Conservation (phyloP, 2,888 invertebrate species). For the Tipula vernalis region DNA sequence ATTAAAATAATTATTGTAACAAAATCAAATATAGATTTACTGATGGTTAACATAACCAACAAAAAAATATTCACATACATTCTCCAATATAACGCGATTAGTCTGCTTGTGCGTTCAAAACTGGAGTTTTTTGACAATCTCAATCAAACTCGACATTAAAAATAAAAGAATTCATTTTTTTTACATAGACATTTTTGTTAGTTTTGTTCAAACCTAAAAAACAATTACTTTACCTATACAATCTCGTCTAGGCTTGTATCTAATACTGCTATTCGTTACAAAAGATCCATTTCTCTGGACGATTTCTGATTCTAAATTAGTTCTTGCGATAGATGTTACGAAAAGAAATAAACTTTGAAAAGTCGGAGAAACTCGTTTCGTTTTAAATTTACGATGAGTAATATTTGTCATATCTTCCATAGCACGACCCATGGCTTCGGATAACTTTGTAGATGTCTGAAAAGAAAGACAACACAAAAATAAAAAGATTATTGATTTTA, state of each 20-base stretch:
- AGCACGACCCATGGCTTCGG: conserved; percentile 80
- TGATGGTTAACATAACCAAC: too few relatives aligned
- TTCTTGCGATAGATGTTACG: conserved; percentile 78
- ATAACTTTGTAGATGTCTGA: conserved; percentile 56
- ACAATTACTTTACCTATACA: conserved; percentile 50
- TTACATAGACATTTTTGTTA: too few relatives aligned
- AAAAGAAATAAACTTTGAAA: conserved; percentile 73
- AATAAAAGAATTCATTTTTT: too few relatives aligned
- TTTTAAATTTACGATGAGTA: conserved; percentile 56
- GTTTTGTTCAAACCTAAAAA: neutral
- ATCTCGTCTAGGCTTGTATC: conserved; percentile 63
- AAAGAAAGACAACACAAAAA: conserved; percentile 13
- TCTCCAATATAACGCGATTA: too few relatives aligned
- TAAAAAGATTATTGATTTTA: conserved; percentile 6
- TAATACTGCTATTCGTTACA: conserved; percentile 42
- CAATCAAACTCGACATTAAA: too few relatives aligned
- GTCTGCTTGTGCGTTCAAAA: too few relatives aligned
- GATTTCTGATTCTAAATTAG: conserved; percentile 86
- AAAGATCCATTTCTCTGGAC: conserved; percentile 80
- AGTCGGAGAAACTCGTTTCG: conserved; percentile 51
- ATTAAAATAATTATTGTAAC: too few relatives aligned
- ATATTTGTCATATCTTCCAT: conserved; percentile 91
- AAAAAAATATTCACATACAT: too few relatives aligned
- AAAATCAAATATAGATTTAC: too few relatives aligned
- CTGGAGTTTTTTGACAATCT: too few relatives aligned